Evolutionary conservation across 2,113 vertebrate species (phyloP).

Genomic region (Brevimyrus niger): DNA sequence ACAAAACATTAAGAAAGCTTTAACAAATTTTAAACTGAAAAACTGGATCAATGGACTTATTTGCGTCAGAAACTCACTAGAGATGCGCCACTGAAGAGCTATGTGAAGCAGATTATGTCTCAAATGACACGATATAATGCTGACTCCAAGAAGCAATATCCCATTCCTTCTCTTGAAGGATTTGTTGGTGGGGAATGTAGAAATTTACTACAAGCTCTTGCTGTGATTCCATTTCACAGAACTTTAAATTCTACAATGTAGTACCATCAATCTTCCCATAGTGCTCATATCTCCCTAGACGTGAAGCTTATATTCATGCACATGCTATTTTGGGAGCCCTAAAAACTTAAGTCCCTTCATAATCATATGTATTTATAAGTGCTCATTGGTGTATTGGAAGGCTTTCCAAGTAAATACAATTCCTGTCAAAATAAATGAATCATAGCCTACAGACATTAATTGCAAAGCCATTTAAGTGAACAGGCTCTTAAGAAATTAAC

Average conservation of each 20-base stretch:
- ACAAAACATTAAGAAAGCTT: not conserved
- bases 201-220: slow-evolving; percentile 1
- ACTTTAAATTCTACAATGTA: slow-evolving; percentile 5
- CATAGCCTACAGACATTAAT: not conserved
- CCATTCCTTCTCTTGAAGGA: slow-evolving; percentile 10
- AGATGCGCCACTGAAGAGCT: not conserved
- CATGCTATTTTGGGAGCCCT: not conserved
- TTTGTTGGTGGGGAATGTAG: slow-evolving; percentile 9
- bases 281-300: not conserved
- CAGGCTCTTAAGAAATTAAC: not conserved
- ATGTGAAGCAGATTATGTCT: not conserved
- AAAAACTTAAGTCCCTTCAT: not conserved
- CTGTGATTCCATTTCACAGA: slow-evolving; percentile 18
- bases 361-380: not conserved
- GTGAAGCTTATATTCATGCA: not conserved
- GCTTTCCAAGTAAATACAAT: not conserved
- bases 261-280: not conserved
- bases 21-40: not conserved
- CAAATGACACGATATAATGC: slow-evolving; percentile 7
- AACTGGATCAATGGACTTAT: not conserved
- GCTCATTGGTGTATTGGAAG: not conserved
- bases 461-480: not conserved
- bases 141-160: slow-evolving; percentile 1
- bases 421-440: slow-evolving; percentile 1
- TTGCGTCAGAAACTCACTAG: not conserved